These are phyloP conservation scores for Helobdella robusta DNA, from an alignment of 2,888 invertebrate genomes.

Conservation along the genomic window DNA sequence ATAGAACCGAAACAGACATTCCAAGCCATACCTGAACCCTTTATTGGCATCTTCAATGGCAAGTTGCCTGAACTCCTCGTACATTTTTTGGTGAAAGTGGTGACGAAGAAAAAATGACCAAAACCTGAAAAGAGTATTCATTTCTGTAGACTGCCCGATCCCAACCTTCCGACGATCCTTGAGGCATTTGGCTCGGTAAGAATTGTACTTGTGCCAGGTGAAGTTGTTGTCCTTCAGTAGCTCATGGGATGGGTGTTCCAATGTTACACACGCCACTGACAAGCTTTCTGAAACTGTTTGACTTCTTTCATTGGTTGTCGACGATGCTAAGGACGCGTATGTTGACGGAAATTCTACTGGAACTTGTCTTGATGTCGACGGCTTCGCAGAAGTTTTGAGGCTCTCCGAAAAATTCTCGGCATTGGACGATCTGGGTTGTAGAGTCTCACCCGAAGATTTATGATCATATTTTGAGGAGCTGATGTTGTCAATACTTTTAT, in stretches of 20 bases:
- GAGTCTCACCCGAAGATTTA: no score
- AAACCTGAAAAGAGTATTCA: slow-evolving; percentile 97
- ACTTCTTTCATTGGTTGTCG: no score
- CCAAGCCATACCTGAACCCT: slow-evolving; percentile 63
- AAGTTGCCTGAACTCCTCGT: slow-evolving; percentile 80
- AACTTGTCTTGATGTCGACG: no score
- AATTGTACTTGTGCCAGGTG: slow-evolving; percentile 92
- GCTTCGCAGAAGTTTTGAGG: no score
- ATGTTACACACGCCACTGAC: slow-evolving; percentile 53
- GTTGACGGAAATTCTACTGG: no score
- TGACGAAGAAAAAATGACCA: slow-evolving; percentile 99
- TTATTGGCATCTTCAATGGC: slow-evolving; percentile 86
- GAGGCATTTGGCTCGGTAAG: slow-evolving; percentile 83
- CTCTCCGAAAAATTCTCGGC: no score
- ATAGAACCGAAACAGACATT: slow-evolving; percentile 80
- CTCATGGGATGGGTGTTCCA: slow-evolving; percentile 92
- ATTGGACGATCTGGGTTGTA: no score
- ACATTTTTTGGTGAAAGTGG: slow-evolving; percentile 96
- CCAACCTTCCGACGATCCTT: slow-evolving; percentile 64
- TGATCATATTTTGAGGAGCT: no score
- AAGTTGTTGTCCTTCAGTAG: slow-evolving; percentile 90
- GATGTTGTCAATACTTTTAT: no score
- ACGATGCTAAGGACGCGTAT: no score
- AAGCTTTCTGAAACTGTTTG: no score
- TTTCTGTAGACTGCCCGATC: slow-evolving; percentile 89